phyloP scores from a whole-genome alignment of 2,113 vertebrate species.

The Oryzias curvinotus region DNA sequence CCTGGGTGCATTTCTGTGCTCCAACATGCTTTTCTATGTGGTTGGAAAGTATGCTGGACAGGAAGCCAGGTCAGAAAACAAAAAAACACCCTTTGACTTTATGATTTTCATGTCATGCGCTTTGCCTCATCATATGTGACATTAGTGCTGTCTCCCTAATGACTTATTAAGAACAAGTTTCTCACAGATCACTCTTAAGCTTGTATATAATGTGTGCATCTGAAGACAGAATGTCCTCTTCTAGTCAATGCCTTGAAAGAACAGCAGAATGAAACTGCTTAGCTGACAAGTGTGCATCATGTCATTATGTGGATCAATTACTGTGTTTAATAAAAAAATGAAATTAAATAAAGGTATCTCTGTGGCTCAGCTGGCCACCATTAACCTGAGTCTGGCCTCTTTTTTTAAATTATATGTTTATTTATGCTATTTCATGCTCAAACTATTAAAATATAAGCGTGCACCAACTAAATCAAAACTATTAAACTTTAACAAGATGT shows the following conservation, averaged over 20 bases:
- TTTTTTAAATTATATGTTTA: conserved; percentile 3
- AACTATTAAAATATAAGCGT: not conserved
- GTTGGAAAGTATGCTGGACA: conserved; percentile 16
- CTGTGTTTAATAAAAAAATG: conserved; percentile 74
- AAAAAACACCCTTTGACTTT: conserved; percentile 41
- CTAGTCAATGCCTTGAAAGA: conserved; percentile 63
- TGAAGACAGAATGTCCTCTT: conserved; percentile 60
- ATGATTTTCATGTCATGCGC: conserved; percentile 58
- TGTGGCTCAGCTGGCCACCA: conserved; percentile 54
- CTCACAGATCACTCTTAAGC: conserved; percentile 64
- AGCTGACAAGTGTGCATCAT: conserved; percentile 63
- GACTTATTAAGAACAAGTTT: conserved; percentile 43
- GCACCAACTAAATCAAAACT: not conserved
- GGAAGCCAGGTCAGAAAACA: conserved; percentile 16
- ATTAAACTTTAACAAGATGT: not conserved
- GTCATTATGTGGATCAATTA: conserved; percentile 68
- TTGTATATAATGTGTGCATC: conserved; percentile 70
- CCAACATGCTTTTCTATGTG: conserved; percentile 28
- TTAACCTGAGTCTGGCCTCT: conserved; percentile 42
- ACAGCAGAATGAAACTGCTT: conserved; percentile 50
- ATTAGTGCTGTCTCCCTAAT: conserved; percentile 68
- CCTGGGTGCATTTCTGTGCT: conserved; percentile 41
- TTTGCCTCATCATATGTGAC: conserved; percentile 67
- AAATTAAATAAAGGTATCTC: conserved; percentile 62
- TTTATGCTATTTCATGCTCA: not conserved